These are phyloP conservation scores for Ceyx melanurus DNA, from an alignment of 2,113 vertebrate species.

Conservation along the genomic window DNA sequence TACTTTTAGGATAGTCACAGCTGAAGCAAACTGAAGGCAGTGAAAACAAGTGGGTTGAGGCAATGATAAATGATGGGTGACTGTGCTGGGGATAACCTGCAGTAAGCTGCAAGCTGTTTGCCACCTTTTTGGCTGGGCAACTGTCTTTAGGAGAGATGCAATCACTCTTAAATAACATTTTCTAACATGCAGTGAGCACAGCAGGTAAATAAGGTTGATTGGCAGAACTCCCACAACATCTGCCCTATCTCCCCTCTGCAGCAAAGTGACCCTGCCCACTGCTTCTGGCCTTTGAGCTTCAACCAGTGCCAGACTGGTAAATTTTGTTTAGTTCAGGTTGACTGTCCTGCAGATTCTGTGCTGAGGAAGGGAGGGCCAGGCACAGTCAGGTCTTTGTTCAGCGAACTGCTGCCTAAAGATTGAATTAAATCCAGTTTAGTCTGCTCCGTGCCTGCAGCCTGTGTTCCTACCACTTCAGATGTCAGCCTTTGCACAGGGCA, in stretches of 20 bases:
- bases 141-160: not conserved
- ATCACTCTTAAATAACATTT: not conserved
- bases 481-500: not conserved
- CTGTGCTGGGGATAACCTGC: not conserved
- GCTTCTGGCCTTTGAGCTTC: conserved; percentile 47
- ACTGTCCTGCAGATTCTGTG: conserved; percentile 26
- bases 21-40: not conserved
- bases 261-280: not conserved
- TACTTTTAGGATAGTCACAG: not conserved
- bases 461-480: not conserved
- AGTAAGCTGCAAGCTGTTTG: not conserved
- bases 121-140: not conserved
- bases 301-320: conserved; percentile 26
- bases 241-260: not conserved
- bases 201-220: not conserved
- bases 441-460: conserved; percentile 2
- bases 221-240: not conserved
- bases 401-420: conserved; percentile 48
- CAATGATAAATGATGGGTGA: not conserved
- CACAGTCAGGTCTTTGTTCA: conserved; percentile 69
- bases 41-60: not conserved
- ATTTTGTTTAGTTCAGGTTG: conserved; percentile 24
- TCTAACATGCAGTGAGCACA: not conserved
- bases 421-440: conserved; percentile 58
- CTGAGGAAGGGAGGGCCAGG: conserved; percentile 62